Percentiles rank a stretch among this genome's conserved stretches.
These are phyloP conservation scores for Mamestra configurata DNA, from an alignment of 1,140 invertebrate genomes.

Conservation along the genomic window DNA sequence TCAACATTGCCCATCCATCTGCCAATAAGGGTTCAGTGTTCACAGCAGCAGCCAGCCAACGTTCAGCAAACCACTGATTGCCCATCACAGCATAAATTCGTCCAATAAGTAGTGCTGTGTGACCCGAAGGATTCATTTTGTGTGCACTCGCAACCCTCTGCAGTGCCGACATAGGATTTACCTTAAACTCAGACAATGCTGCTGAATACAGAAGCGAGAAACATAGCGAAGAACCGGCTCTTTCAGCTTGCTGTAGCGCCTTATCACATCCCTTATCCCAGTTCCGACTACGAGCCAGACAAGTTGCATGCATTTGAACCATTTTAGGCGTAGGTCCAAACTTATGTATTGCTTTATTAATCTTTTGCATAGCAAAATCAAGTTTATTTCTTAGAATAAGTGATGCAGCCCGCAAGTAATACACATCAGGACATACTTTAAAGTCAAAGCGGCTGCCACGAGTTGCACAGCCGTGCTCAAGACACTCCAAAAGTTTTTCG, in stretches of 20 bases:
- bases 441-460: constrained; percentile 62
- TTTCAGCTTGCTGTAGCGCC: constrained; percentile 72
- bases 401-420: constrained; percentile 75
- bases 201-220: constrained; percentile 72
- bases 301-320: constrained; percentile 75
- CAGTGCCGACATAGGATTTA: constrained; percentile 65
- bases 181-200: constrained; percentile 67
- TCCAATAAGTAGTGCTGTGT: constrained; percentile 73
- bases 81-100: constrained; percentile 71
- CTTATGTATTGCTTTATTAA: constrained; percentile 66
- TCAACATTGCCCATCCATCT: constrained; percentile 80
- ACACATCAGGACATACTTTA: constrained; percentile 63
- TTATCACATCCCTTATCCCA: constrained; percentile 79
- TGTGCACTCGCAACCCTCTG: constrained; percentile 79
- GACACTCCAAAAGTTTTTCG: constrained; percentile 73
- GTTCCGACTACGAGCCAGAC: constrained; percentile 65
- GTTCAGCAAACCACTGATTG: constrained; percentile 68
- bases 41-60: constrained; percentile 78
- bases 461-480: constrained; percentile 67
- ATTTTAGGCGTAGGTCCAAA: constrained; percentile 76
- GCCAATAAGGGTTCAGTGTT: constrained; percentile 75
- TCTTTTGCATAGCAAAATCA: constrained; percentile 66
- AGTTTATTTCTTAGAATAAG: constrained; percentile 67
- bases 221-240: constrained; percentile 65
- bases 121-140: constrained; percentile 73